Conservation (phyloP, 35 echinoderm and acorn worm genomes). For the Heliocidaris erythrogramma region DNA sequence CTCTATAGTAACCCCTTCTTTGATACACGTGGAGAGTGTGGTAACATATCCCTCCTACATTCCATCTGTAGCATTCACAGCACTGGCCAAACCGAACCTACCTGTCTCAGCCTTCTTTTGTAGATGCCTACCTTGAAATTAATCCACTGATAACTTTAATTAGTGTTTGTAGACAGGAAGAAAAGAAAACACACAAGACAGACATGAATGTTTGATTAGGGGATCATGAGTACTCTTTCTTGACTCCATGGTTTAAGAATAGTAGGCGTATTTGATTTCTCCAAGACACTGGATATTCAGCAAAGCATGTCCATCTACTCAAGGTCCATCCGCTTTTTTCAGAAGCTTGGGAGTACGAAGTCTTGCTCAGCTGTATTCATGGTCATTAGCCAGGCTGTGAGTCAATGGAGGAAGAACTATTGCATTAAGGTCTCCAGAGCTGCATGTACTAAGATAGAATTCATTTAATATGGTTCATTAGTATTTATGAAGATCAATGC, state of each 20-base stretch:
- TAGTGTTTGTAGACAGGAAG: conserved; percentile 7
- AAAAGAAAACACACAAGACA: background rate
- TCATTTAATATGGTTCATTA: background rate
- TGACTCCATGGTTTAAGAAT: background rate
- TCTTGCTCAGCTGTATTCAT: background rate
- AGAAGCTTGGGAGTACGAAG: background rate
- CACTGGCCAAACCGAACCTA: background rate
- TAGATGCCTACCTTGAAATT: background rate
- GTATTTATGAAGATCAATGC: conserved; percentile 3
- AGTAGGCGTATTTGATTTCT: background rate
- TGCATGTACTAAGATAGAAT: background rate
- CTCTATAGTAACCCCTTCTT: background rate
- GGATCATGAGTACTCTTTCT: background rate
- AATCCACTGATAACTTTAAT: conserved; percentile 6
- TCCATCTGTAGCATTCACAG: background rate
- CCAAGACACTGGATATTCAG: background rate
- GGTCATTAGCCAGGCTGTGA: background rate
- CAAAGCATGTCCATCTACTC: background rate
- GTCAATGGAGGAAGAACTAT: background rate
- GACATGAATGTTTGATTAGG: background rate
- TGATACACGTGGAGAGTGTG: background rate
- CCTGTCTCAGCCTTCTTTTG: background rate
- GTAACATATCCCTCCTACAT: background rate
- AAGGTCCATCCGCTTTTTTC: background rate
- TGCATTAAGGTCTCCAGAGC: background rate